Evolutionary conservation across 1,140 invertebrate genomes (phyloP).

Genomic region (Tetragonula clypearis): DNA sequence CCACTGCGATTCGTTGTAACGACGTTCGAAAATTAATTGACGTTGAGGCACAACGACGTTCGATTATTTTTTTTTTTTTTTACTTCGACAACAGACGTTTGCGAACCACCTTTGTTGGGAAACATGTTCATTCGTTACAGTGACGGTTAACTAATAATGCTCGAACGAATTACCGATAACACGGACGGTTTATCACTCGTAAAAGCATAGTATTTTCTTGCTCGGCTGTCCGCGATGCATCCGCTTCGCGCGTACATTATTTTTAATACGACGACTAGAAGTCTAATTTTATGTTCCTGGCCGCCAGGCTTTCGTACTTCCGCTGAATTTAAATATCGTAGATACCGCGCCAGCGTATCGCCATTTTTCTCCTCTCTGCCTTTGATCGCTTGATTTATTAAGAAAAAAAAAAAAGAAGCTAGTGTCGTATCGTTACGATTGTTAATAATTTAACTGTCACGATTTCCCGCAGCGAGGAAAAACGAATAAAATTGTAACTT

Average conservation of each 20-base stretch:
- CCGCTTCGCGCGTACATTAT: conserved; percentile 19
- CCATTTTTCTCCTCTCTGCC: background rate
- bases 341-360: background rate
- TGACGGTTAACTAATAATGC: background rate
- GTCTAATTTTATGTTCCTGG: conserved; percentile 36
- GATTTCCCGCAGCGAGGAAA: background rate
- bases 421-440: background rate
- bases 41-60: background rate
- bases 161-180: conserved; percentile 3
- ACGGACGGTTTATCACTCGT: conserved; percentile 1
- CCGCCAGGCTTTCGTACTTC: background rate
- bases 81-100: background rate
- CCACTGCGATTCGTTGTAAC: background rate
- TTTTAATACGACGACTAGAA: conserved; percentile 28
- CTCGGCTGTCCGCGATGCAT: background rate
- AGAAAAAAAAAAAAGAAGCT: background rate
- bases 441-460: too few species aligned
- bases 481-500: background rate
- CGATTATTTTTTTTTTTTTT: background rate
- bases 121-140: background rate
- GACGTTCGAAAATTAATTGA: background rate
- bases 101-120: background rate
- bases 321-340: conserved; percentile 16
- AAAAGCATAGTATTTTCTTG: background rate
- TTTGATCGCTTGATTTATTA: background rate